Evolutionary conservation across 2,113 vertebrate species (phyloP), one percentile per base, ranked within the genome.

Genomic region (Corythaixoides concolor): DNA sequence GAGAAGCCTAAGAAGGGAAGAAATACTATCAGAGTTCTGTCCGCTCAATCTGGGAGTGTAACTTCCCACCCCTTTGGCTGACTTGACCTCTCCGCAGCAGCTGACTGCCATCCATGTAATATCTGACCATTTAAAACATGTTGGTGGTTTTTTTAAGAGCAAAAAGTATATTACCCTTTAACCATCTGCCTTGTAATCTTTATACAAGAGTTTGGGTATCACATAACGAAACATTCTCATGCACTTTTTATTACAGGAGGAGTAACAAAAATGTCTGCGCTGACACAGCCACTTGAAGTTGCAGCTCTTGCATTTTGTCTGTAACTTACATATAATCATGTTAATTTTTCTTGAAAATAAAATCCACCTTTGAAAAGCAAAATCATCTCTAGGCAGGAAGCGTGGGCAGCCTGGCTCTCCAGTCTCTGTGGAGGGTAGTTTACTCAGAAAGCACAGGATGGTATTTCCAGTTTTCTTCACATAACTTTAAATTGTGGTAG

Each of bases 371-470:
- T 76, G 74, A 82, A 85, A 83, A 87, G 22, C 11, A 56, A 90
- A 76, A 60, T 37, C 16, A 62, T 69, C 66, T 58, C 58, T 49
- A 35, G 50, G 58, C 67, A 79, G 91, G 82, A 97, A 85, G 23
- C 1, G 8, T 62, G 50, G 53, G 58, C 6, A 6, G 64, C 63
- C 15, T 0, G 0, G 28, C 17, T 33, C 15, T 39, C 26, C 62
- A n/a, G 16, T 2, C 66, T 78, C 58, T 0, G 0, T 3, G 49
- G 66, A 63, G 14, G n/a, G 78, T 17, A 70, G 59, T 15, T 77
- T 49, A 45, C 49, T n/a, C 53, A 55, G 66, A 85, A 82, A 87
- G 77, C 77, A 88, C 58, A 64, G 62, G 30, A 24, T 50, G 55
- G 4, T 47, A 50, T 73, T 67, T 35, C 52, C 62, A 64, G 60